These are phyloP conservation scores for Microcebus lehilahytsara DNA, from an alignment of 2,113 vertebrate genomes.

Conservation along the genomic window DNA sequence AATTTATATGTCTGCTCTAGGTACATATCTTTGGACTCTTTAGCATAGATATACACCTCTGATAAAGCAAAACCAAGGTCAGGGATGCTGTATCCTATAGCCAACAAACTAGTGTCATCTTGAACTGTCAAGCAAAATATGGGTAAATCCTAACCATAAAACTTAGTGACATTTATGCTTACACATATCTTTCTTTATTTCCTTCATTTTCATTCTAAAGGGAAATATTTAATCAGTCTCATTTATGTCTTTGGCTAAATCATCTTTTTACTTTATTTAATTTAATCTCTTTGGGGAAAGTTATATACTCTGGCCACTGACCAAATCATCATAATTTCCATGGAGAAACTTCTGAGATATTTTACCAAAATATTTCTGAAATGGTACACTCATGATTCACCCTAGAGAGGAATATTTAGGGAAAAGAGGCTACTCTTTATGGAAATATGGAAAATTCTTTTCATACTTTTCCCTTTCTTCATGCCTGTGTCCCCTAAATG, in stretches of 20 bases:
- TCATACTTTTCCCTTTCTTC: not conserved
- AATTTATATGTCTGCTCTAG: not conserved
- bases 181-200: not conserved
- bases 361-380: slow-evolving; percentile 30
- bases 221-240: not conserved
- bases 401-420: not conserved
- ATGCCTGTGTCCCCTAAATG: not conserved
- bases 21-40: not conserved
- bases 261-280: slow-evolving; percentile 34
- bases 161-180: not conserved
- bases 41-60: not conserved
- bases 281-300: slow-evolving; percentile 17
- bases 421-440: not conserved
- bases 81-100: not conserved
- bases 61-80: not conserved
- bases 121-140: not conserved
- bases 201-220: not conserved
- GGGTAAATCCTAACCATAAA: not conserved
- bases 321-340: slow-evolving; percentile 39
- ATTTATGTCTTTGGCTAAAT: slow-evolving; percentile 30
- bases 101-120: not conserved
- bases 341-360: not conserved
- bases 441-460: not conserved
- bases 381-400: not conserved
- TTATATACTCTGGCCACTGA: not conserved